A percentile compares a stretch with the other conserved stretches of the same genome.
Evolutionary conservation across 2,888 invertebrate genomes (phyloP).

Genomic region (Agriopis leucophaearia): DNA sequence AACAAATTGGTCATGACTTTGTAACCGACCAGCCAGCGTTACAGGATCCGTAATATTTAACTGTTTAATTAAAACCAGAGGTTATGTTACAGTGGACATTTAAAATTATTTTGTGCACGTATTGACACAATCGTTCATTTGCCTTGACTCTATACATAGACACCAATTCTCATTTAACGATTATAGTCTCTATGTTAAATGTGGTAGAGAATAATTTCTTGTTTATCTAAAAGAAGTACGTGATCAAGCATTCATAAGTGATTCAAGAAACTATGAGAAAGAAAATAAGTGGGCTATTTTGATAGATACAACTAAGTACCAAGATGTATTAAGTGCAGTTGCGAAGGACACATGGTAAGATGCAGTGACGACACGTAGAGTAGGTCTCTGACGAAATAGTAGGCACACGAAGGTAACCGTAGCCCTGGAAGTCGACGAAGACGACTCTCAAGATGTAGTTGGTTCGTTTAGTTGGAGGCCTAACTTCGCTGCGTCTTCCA

Average conservation of each 20-base stretch:
- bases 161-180: conserved; percentile 39
- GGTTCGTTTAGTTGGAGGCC: no score
- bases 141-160: conserved; percentile 56
- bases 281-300: conserved; percentile 55
- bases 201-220: conserved; percentile 27
- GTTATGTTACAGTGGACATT: conserved; percentile 48
- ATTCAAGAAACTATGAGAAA: conserved; percentile 55
- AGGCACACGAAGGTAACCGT: no score
- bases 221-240: conserved; percentile 47
- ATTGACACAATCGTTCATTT: conserved; percentile 71
- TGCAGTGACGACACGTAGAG: no score
- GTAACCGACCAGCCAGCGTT: conserved; percentile 52
- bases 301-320: conserved; percentile 40
- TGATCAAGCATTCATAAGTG: conserved; percentile 57
- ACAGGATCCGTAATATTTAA: conserved; percentile 37
- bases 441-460: no score
- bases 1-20: conserved; percentile 62
- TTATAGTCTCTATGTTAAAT: conserved; percentile 27
- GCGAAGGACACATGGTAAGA: not conserved
- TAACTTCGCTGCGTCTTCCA: no score
- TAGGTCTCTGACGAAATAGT: no score
- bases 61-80: conserved; percentile 41
- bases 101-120: conserved; percentile 68
- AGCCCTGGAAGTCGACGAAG: no score
- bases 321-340: not conserved